Evolutionary conservation across 2,888 invertebrate species (phyloP).

Genomic region (Aporophyla lueneburgensis): DNA sequence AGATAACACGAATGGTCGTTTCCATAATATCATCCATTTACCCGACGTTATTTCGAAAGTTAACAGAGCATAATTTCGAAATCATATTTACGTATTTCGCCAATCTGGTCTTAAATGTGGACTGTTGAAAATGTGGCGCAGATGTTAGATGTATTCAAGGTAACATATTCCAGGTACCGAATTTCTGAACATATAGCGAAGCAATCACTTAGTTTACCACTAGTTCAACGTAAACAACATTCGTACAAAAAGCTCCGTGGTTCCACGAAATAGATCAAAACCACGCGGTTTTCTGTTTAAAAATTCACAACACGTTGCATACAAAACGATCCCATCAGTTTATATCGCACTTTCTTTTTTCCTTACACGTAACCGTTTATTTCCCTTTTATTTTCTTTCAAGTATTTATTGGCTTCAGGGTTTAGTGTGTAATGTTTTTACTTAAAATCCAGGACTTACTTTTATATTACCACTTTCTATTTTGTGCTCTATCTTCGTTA

Average conservation of each 20-base stretch:
- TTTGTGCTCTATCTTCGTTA: neutral
- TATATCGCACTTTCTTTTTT: constrained; percentile 68
- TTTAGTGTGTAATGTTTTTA: constrained; percentile 20
- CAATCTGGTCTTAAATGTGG: constrained; percentile 8
- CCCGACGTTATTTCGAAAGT: constrained; percentile 31
- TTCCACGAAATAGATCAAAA: constrained; percentile 64
- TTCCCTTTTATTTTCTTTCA: constrained; percentile 60
- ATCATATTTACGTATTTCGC: constrained; percentile 43
- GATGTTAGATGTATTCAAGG: constrained; percentile 38
- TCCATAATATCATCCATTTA: constrained; percentile 29
- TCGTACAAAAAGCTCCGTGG: constrained; percentile 52
- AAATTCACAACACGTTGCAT: constrained; percentile 69
- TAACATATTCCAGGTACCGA: constrained; percentile 34
- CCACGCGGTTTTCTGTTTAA: constrained; percentile 60
- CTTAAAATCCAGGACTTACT: constrained; percentile 10
- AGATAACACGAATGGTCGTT: constrained; percentile 32
- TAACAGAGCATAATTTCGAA: constrained; percentile 31
- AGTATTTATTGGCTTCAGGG: constrained; percentile 54
- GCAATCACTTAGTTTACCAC: constrained; percentile 66
- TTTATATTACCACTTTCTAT: neutral
- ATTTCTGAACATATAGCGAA: constrained; percentile 52
- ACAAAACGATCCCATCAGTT: constrained; percentile 68
- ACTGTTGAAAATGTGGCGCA: constrained; percentile 30
- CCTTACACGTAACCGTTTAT: constrained; percentile 55
- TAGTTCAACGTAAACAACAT: constrained; percentile 60